Evolutionary conservation across 2,888 invertebrate genomes (phyloP).

Genomic region (Acleris sparsana): DNA sequence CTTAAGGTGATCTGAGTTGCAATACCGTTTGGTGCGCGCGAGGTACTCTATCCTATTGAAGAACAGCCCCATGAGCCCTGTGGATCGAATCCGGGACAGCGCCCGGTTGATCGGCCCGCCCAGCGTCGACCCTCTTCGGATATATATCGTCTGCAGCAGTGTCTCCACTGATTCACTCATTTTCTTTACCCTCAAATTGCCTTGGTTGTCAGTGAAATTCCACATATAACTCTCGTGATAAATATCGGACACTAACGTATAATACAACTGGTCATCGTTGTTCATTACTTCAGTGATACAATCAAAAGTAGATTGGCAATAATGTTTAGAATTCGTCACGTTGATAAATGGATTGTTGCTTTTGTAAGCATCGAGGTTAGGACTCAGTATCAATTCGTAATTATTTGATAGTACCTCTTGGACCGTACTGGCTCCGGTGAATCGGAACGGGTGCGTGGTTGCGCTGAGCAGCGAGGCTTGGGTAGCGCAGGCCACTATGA

Average conservation of each 20-base stretch:
- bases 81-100: slow-evolving; percentile 30
- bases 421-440: slow-evolving; percentile 40
- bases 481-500: slow-evolving; percentile 49
- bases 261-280: slow-evolving; percentile 34
- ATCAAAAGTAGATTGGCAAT: slow-evolving; percentile 43
- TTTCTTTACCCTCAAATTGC: slow-evolving; percentile 40
- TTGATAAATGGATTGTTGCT: slow-evolving; percentile 1
- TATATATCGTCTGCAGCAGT: slow-evolving; percentile 45
- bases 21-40: slow-evolving; percentile 44
- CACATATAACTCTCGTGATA: slow-evolving; percentile 41
- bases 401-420: slow-evolving; percentile 39
- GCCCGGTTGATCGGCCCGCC: slow-evolving; percentile 36
- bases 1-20: slow-evolving; percentile 6
- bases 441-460: slow-evolving; percentile 46
- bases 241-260: slow-evolving; percentile 43
- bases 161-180: slow-evolving; percentile 41
- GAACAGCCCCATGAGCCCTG: slow-evolving; percentile 40
- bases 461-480: slow-evolving; percentile 51
- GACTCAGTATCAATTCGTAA: slow-evolving; percentile 37
- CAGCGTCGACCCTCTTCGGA: slow-evolving; percentile 51
- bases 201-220: slow-evolving; percentile 42
- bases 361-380: slow-evolving; percentile 13
- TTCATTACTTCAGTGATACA: slow-evolving; percentile 45
- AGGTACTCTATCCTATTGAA: slow-evolving; percentile 22
- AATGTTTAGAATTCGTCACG: neutral